A percentile compares a stretch with the other conserved stretches of the same genome.
phyloP scores from a whole-genome alignment of 2,113 vertebrate genomes.

The Siniperca chuatsi region DNA sequence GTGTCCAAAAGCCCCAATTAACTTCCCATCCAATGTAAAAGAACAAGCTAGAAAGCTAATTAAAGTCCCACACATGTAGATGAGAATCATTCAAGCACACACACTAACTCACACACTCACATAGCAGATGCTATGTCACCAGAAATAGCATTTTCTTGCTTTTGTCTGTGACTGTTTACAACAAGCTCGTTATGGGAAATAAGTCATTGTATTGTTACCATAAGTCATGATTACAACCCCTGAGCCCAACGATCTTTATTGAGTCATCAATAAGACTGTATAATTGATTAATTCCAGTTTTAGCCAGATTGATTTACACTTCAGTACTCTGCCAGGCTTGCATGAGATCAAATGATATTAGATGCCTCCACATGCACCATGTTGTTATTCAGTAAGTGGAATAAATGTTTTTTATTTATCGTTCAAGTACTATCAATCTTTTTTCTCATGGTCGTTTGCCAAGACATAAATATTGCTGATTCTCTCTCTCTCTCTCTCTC shows the following conservation, averaged over 20 bases:
- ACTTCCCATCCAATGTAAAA: slow-evolving; percentile 73
- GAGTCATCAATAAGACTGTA: slow-evolving; percentile 73
- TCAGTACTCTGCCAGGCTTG: slow-evolving; percentile 50
- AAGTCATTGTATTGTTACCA: slow-evolving; percentile 65
- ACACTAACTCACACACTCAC: slow-evolving; percentile 24
- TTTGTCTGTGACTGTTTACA: slow-evolving; percentile 56
- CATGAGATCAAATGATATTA: slow-evolving; percentile 70
- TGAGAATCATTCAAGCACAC: slow-evolving; percentile 29
- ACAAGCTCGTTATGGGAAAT: slow-evolving; percentile 51
- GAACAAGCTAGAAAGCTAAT: slow-evolving; percentile 77
- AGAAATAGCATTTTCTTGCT: slow-evolving; percentile 41
- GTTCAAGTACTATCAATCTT: slow-evolving; percentile 59
- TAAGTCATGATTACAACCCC: slow-evolving; percentile 67
- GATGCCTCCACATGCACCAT: slow-evolving; percentile 53
- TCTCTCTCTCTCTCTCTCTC: slow-evolving; percentile 17
- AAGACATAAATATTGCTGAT: slow-evolving; percentile 61
- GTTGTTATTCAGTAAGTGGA: slow-evolving; percentile 71
- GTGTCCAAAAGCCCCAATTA: slow-evolving; percentile 79
- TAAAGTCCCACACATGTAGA: slow-evolving; percentile 67
- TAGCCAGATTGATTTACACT: slow-evolving; percentile 76
- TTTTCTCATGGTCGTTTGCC: slow-evolving; percentile 40
- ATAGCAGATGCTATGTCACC: slow-evolving; percentile 35
- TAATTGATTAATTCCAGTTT: slow-evolving; percentile 71
- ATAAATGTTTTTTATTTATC: slow-evolving; percentile 73
- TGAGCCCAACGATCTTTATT: slow-evolving; percentile 64